These are phyloP conservation scores for Rhamphomyia laevipes DNA, from an alignment of 2,888 invertebrate species.

Conservation along the genomic window DNA sequence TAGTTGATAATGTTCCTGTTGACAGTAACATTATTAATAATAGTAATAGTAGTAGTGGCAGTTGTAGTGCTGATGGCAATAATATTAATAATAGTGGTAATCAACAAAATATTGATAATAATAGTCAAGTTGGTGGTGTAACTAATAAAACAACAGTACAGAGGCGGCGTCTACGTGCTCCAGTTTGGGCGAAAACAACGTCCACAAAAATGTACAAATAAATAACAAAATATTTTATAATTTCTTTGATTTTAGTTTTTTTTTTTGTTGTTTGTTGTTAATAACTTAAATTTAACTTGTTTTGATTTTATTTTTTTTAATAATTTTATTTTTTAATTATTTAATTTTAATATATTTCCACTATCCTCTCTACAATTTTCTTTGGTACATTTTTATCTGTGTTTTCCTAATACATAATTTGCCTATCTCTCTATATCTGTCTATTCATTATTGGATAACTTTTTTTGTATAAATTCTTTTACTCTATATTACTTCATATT, in stretches of 20 bases:
- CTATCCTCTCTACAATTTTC: no score
- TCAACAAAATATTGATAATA: not conserved
- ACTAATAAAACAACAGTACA: conserved; percentile 44
- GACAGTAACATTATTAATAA: not conserved
- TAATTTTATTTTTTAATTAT: not conserved
- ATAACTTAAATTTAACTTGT: not conserved
- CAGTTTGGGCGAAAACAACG: conserved; percentile 70
- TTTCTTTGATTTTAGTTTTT: no score
- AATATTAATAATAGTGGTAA: conserved; percentile 32
- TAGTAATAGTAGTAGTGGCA: conserved; percentile 8
- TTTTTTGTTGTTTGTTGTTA: not conserved
- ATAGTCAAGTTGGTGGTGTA: not conserved
- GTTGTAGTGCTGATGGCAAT: conserved; percentile 3
- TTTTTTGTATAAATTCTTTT: no score
- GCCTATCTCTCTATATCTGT: conserved; percentile 10
- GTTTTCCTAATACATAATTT: no score
- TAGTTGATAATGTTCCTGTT: not conserved
- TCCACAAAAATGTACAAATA: conserved; percentile 43
- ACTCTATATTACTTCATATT: no score
- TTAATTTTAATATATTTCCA: not conserved
- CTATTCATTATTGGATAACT: not conserved
- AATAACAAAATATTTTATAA: conserved; percentile 1
- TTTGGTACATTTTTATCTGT: no score
- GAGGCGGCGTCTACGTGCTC: conserved; percentile 66
- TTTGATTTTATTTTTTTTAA: not conserved